Base-by-base conservation (phyloP, 2,113 vertebrate genomes). In the Laticauda colubrina region DNA sequence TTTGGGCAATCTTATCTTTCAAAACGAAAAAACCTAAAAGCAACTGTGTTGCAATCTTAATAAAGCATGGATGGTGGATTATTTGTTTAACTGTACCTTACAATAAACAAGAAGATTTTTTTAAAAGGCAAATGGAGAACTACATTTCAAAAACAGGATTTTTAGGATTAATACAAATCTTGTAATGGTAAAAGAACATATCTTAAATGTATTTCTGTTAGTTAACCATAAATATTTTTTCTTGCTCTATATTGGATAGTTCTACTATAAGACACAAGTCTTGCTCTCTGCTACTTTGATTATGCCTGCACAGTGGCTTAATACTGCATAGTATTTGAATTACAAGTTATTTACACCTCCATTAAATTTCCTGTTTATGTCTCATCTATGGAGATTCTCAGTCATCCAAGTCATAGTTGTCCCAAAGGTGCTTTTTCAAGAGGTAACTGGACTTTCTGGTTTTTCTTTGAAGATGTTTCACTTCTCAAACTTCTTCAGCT, bases 71-170 rank as follows among this genome's bases (percentile, higher is more conserved):
- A 1, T 93, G 26, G 88, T 59, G n/a, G 39, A 20, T 92, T 48
- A 53, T 57, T 89, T 51, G 92, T 95, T 94, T 34, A 21, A 0
- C 8, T 2, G 43, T 18, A 26, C 86, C 89, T 56, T 91, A 88
- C 92, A 95, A 12, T 86, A 93, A 89, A 95, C 91, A 95, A 94
- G 45, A 91, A 43, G 14, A 81, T 57, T 57, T 57, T 20, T n/a
- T 48, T 23, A 23, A n/a, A 43, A 87, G 57, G 34, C 10, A 92
- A 89, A 56, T 11, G 48, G 55, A 90, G 11, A 93, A 57, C 29
- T 29, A 56, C n/a, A 88, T 29, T 88, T 59, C 20, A 92, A 53
- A n/a, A 53, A 20, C n/a, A 26, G 54, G 29, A 53, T 6, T 2
- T 59, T 20, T 48, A 29, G 20, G 64, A 91, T 85, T 57, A 75